Evolutionary conservation across 2,113 vertebrate species (phyloP), one percentile per base, ranked within the genome.

Genomic region (Genyomyrus donnyi): DNA sequence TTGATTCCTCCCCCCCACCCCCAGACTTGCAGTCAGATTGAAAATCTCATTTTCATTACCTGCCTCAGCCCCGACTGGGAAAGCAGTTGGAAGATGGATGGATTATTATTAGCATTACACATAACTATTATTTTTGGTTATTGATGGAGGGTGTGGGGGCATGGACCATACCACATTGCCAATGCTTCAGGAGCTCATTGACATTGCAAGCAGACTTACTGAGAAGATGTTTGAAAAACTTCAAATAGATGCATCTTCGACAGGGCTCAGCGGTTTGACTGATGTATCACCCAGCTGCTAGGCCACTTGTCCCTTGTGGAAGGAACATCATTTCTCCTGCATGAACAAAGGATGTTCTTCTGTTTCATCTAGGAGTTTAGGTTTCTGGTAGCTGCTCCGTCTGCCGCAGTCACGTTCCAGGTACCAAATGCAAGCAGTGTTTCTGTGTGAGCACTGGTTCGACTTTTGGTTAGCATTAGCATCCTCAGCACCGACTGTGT

Each of bases 21-120:
- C 3, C 35, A 19, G 35, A 80, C 35, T 80, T 42, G 31, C 74
- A 80, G 74, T 80, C 74, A 80, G 31, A 80, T 80, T 80, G 6
- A 80, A 80, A 39, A 80, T 80, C 35, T 80, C 35, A 80, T 80
- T 80, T 80, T 80, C 70, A 77, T 77, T 77, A 77, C 70, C 70
- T 39, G 11, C 27, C 70, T 77, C 70, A 9, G 70, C 35, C 70
- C 74, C 6, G 35, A 19, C 74, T 39, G 35, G 13, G 31, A 77
- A 39, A 77, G 35, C 31, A 77, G 35, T 39, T 4, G 74, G 35
- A 80, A 80, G 74, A 39, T 80, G 74, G 74, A 80, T 80, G 74
- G 74, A 80, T 21, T 42, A 80, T 80, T 42, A 80, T 80, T 42
- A 42, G 35, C 74, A 80, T 42, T 19, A 80, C 74, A 80, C 35